These are phyloP conservation scores for Agonopterix subpropinquella DNA, from an alignment of 2,888 invertebrate genomes.

Conservation along the genomic window DNA sequence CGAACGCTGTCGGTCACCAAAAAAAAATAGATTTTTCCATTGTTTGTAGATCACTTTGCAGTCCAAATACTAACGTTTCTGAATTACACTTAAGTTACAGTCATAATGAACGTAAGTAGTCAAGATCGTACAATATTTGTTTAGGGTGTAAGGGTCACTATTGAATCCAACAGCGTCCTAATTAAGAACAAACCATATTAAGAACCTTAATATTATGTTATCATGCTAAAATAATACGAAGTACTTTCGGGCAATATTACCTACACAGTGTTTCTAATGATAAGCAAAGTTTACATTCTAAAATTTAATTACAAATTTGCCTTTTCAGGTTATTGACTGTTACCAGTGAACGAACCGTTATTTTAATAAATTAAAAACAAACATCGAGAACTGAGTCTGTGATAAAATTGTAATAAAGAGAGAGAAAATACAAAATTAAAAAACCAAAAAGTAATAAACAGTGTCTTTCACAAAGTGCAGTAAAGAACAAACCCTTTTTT, in stretches of 20 bases:
- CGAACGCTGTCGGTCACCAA: no score
- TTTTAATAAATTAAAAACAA: slow-evolving; percentile 19
- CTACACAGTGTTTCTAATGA: neutral
- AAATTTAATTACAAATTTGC: slow-evolving; percentile 7
- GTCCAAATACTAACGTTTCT: no score
- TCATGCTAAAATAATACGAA: slow-evolving; percentile 5
- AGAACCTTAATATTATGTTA: no score
- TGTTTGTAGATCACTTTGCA: no score
- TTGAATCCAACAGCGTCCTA: no score
- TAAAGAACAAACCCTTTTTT: slow-evolving; percentile 21
- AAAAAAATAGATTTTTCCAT: no score
- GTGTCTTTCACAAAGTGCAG: slow-evolving; percentile 23
- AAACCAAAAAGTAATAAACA: slow-evolving; percentile 18
- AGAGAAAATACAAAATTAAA: slow-evolving; percentile 27
- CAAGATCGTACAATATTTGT: no score
- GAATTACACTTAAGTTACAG: no score
- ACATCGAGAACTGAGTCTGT: slow-evolving; percentile 51
- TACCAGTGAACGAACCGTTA: slow-evolving; percentile 11
- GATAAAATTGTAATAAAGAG: slow-evolving; percentile 31
- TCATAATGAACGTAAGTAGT: no score
- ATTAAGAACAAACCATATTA: no score
- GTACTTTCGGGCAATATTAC: slow-evolving; percentile 20
- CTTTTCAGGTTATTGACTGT: slow-evolving; percentile 37
- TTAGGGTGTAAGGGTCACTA: no score
- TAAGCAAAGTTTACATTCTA: slow-evolving; percentile 5